Evolutionary conservation across 2,113 vertebrate species (phyloP).

Genomic region (Peromyscus polionotus): DNA sequence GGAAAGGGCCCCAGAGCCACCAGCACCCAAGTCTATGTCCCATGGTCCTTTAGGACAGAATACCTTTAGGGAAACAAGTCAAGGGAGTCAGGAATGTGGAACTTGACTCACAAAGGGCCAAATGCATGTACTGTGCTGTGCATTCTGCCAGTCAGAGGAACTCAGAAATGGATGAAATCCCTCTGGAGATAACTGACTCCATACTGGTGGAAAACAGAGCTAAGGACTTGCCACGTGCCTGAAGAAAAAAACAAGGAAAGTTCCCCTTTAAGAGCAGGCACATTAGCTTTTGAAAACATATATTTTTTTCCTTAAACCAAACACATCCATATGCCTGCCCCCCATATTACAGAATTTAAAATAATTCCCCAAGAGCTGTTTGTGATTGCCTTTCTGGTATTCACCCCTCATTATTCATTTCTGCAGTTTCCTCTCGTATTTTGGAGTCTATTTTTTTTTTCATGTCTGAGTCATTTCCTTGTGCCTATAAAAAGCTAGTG

Average conservation of each 20-base stretch:
- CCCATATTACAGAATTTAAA: not conserved
- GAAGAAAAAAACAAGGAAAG: not conserved
- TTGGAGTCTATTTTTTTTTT: not conserved
- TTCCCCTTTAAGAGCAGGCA: not conserved
- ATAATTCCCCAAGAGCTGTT: not conserved
- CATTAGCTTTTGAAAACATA: not conserved
- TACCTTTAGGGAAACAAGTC: not conserved
- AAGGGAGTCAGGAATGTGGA: not conserved
- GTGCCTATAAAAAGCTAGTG: not conserved
- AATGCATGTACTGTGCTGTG: fast-evolving
- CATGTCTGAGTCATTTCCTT: constrained; percentile 41
- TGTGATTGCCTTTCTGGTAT: not conserved
- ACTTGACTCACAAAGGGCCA: not conserved
- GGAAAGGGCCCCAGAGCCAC: no score
- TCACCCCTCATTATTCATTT: not conserved
- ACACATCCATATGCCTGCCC: not conserved
- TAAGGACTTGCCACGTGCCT: not conserved
- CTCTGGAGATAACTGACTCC: fast-evolving
- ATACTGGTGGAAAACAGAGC: not conserved
- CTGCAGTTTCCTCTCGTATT: not conserved
- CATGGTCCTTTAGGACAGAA: not conserved
- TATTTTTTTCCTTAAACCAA: not conserved
- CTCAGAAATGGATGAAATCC: not conserved
- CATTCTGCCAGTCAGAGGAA: no score
- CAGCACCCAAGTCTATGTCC: not conserved